phyloP scores from a whole-genome alignment of 2,888 invertebrate genomes.

The Coenonympha arcania region DNA sequence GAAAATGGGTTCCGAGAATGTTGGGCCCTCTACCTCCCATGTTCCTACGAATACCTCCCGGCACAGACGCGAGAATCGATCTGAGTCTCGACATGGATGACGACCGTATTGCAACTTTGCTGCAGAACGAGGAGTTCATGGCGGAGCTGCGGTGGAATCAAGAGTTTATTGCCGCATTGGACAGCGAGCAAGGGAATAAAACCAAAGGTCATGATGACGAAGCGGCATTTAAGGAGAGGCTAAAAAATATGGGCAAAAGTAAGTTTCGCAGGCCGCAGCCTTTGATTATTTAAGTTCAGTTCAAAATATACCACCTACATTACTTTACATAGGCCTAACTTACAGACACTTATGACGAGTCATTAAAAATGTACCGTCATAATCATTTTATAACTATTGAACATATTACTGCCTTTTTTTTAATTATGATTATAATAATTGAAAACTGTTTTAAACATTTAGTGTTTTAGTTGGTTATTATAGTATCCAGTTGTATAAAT shows the following conservation, averaged over 20 bases:
- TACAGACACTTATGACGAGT: too few relatives aligned
- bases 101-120: conserved; percentile 86
- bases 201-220: conserved; percentile 75
- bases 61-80: conserved; percentile 65
- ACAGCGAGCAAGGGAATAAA: conserved; percentile 79
- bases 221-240: conserved; percentile 83
- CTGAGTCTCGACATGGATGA: conserved; percentile 81
- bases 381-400: too few relatives aligned
- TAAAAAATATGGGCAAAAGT: conserved; percentile 88
- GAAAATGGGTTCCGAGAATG: conserved; percentile 86
- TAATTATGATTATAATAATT: too few relatives aligned
- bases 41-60: conserved; percentile 79
- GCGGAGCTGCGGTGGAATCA: conserved; percentile 88
- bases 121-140: conserved; percentile 94
- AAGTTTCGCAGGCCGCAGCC: conserved; percentile 33
- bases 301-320: too few relatives aligned
- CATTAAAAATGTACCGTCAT: too few relatives aligned
- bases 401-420: too few relatives aligned
- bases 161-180: conserved; percentile 88
- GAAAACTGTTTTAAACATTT: too few relatives aligned
- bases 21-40: conserved; percentile 84
- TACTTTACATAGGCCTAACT: too few relatives aligned
- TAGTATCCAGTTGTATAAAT: too few relatives aligned
- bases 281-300: too few relatives aligned
- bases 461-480: too few relatives aligned